Base-by-base conservation (phyloP, 1,140 invertebrate genomes). In the Zaprionus davidi region DNA sequence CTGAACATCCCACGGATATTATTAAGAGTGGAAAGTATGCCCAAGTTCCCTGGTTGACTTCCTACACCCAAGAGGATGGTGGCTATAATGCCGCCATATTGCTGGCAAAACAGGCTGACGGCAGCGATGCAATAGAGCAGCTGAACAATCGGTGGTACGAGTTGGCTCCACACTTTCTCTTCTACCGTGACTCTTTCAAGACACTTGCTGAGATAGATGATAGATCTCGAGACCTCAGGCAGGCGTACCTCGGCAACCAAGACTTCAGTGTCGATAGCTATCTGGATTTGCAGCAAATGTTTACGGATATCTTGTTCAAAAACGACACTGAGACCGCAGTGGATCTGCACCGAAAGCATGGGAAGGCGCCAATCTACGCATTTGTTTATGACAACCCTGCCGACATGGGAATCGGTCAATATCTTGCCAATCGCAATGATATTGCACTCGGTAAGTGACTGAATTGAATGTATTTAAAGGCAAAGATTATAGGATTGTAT, bases 21-120 rank as follows among this genome's bases (percentile, higher is more conserved):
- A 83, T 95, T 1, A 76, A 75, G 44, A 87, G 83, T 11, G 93
- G 93, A n/a, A 78, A 93, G 28, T 92, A 85, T 13, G 90, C 93
- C 11, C 93, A 94, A 66, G 76, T 94, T 60, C 94, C 94, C 36
- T 94, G 93, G 93, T 79, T 95, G 5, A 93, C 92, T 24, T 93
- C 94, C 12, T 92, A 94, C 11, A 91, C 91, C 9, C 92, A 88
- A 24, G 92, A 94, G 73, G 94, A 94, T 84, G 94, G 94, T 74
- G 90, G 94, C 26, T 95, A 93, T 72, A 93, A 94, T 53, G 93
- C 91, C 34, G 93, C 93, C 58, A 93, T 71, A 15, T n/a, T 84
- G 2, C 17, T 82, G 34, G 22, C 64, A 41, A 58, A 56, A 11
- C 57, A 62, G 6, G 26, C 51, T 55, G 11, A 46, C 44, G 44